A percentile compares a stretch with the other conserved stretches of the same genome.
phyloP scores from a whole-genome alignment of 2,888 invertebrate species.

The Graphium colonna region DNA sequence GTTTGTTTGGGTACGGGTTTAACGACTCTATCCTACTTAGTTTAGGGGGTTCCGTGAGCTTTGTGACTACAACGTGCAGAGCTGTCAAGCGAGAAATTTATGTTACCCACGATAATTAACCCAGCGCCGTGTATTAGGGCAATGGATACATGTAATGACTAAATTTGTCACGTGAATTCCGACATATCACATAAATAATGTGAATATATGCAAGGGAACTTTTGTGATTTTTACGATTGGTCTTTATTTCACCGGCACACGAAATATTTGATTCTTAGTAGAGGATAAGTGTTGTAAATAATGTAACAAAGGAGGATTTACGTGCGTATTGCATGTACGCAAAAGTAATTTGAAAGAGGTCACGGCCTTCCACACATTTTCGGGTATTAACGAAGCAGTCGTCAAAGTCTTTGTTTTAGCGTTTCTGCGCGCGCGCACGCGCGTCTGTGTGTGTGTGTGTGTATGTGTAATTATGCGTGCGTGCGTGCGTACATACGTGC shows the following conservation, averaged over 20 bases:
- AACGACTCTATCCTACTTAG: conserved; percentile 5
- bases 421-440: too few relatives aligned
- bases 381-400: neutral
- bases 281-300: too few relatives aligned
- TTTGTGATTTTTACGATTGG: conserved; percentile 1
- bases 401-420: too few relatives aligned
- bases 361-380: too few relatives aligned
- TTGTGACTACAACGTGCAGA: conserved; percentile 17
- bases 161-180: conserved; percentile 22
- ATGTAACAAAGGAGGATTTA: too few relatives aligned
- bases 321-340: too few relatives aligned
- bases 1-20: conserved; percentile 14
- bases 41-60: conserved; percentile 16
- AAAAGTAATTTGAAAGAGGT: too few relatives aligned
- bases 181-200: conserved; percentile 12
- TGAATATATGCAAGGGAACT: neutral
- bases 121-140: conserved; percentile 21
- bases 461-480: too few relatives aligned
- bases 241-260: neutral
- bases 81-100: conserved; percentile 29
- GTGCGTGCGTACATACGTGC: too few relatives aligned
- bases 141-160: conserved; percentile 25
- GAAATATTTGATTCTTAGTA: neutral
- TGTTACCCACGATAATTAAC: conserved; percentile 27
- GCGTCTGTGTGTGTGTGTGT: too few relatives aligned